A percentile compares a stretch with the other conserved stretches of the same genome.
These are phyloP conservation scores for Podarcis muralis DNA, from an alignment of 2,113 vertebrate genomes.

Conservation along the genomic window DNA sequence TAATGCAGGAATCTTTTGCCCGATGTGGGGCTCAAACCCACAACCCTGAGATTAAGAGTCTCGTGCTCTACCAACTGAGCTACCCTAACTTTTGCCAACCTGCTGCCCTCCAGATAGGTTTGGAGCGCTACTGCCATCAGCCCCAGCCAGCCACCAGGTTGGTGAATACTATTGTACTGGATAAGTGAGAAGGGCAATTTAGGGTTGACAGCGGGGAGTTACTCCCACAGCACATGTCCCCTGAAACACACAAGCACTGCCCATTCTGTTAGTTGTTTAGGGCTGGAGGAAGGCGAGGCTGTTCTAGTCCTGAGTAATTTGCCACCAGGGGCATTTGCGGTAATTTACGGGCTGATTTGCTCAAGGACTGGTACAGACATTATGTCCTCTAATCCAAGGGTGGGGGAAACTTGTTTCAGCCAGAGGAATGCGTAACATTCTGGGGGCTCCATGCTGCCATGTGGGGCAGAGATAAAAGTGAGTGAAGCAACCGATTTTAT, in stretches of 20 bases:
- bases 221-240: not conserved
- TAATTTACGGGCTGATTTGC: not conserved
- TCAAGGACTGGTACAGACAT: not conserved
- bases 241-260: not conserved
- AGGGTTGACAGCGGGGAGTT: not conserved
- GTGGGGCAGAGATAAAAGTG: no score
- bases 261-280: not conserved
- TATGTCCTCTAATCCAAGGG: not conserved
- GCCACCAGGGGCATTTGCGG: not conserved
- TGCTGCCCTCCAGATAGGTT: no score
- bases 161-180: not conserved
- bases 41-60: no score
- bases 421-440: no score
- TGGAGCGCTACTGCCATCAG: no score
- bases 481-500: no score
- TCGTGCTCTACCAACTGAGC: no score
- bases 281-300: not conserved
- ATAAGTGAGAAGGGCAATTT: not conserved
- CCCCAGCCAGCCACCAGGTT: no score
- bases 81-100: no score
- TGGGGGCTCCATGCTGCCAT: no score
- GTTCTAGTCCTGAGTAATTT: not conserved
- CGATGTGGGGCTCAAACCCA: no score
- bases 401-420: not conserved
- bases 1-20: no score